Evolutionary conservation across 2,113 vertebrate genomes (phyloP).

Genomic region (Scolopax mira): DNA sequence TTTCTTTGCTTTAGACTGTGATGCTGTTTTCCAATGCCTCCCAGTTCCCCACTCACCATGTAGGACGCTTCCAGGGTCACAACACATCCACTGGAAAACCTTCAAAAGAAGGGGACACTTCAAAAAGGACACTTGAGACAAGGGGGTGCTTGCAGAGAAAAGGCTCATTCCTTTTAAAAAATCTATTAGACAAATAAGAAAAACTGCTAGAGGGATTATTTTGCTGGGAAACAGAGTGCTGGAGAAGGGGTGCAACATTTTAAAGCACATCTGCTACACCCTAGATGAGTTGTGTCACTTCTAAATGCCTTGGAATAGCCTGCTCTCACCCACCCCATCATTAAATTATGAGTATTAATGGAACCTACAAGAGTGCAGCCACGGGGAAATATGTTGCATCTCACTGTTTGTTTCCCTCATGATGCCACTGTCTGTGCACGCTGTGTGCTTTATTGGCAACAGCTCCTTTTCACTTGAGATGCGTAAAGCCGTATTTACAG

Average conservation of each 20-base stretch:
- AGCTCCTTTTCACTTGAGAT: constrained; percentile 11
- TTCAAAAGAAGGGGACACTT: background rate
- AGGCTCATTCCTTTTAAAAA: background rate
- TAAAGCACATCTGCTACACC: background rate
- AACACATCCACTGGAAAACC: background rate
- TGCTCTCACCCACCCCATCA: background rate
- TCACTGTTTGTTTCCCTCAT: background rate
- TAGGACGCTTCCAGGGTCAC: background rate
- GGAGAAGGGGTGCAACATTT: background rate
- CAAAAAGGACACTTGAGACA: background rate
- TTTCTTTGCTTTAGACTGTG: background rate
- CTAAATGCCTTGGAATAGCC: background rate
- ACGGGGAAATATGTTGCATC: background rate
- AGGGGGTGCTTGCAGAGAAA: background rate
- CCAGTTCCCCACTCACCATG: background rate
- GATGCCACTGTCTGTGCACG: background rate
- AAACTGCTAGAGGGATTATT: background rate
- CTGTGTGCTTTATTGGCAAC: constrained; percentile 34
- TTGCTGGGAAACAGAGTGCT: background rate
- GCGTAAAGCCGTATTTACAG: constrained; percentile 35
- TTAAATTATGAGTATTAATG: constrained; percentile 31
- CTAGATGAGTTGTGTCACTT: background rate
- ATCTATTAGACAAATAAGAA: background rate
- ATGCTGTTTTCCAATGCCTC: background rate
- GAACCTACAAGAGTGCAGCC: constrained; percentile 10